Evolutionary conservation across 2,113 vertebrate genomes (phyloP).

Genomic region (Dascyllus trimaculatus): DNA sequence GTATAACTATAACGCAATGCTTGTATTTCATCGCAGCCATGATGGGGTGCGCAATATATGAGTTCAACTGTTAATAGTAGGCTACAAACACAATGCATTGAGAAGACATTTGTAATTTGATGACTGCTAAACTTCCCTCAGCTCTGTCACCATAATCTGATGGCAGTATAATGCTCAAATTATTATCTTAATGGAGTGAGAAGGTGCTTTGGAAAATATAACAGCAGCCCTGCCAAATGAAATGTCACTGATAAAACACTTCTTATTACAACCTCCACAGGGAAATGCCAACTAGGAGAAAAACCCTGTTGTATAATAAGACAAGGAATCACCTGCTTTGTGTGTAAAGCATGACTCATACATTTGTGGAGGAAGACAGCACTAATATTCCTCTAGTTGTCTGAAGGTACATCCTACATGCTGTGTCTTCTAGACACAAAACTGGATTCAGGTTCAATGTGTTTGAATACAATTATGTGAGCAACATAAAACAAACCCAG

Average conservation of each 20-base stretch:
- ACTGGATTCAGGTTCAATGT: no score
- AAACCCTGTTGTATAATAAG: slow-evolving; percentile 12
- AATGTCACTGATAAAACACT: slow-evolving; percentile 18
- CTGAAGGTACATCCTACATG: neutral
- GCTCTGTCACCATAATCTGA: slow-evolving; percentile 7
- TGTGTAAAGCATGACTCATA: slow-evolving; percentile 29
- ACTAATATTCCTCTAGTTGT: neutral
- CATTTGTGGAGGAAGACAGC: neutral
- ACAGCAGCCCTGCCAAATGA: slow-evolving; percentile 8
- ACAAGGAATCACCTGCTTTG: slow-evolving; percentile 10
- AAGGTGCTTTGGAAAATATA: slow-evolving; percentile 15
- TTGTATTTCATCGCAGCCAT: neutral
- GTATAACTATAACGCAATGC: neutral
- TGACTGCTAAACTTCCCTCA: neutral
- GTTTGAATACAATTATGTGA: no score
- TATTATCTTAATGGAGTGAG: slow-evolving; percentile 13
- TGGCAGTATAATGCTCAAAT: slow-evolving; percentile 7
- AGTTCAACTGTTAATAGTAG: neutral
- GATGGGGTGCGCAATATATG: neutral
- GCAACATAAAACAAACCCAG: no score
- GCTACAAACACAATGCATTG: neutral
- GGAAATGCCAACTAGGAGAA: slow-evolving; percentile 29
- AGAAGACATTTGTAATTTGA: neutral
- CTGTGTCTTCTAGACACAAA: no score
- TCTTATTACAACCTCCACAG: slow-evolving; percentile 4